Evolutionary conservation across 2,797 vertebrate genomes (phyloP).

Genomic region (Naso thynnoides): DNA sequence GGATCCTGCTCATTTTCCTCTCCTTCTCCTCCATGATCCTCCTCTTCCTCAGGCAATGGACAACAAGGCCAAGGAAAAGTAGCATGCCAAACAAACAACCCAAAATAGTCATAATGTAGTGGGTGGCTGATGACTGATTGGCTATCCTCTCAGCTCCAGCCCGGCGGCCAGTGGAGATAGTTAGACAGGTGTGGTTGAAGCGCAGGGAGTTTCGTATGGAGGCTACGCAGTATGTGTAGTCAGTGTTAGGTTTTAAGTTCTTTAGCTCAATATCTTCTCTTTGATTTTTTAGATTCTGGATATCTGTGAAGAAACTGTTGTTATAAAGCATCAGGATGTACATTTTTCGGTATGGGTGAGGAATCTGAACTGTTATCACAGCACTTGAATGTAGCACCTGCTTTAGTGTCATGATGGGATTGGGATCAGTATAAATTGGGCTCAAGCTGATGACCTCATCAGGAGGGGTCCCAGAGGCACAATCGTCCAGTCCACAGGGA

Average conservation of each 20-base stretch:
- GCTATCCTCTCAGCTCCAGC: conserved; percentile 74
- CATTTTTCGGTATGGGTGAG: conserved; percentile 94
- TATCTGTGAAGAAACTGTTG: conserved; percentile 92
- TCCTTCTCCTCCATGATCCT: conserved; percentile 90
- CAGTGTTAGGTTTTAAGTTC: conserved; percentile 90
- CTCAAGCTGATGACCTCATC: conserved; percentile 88
- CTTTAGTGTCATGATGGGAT: conserved; percentile 89
- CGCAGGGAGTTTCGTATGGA: conserved; percentile 93
- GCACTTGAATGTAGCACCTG: conserved; percentile 88
- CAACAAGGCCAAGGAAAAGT: conserved; percentile 91
- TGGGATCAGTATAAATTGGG: conserved; percentile 85
- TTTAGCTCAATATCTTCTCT: conserved; percentile 92
- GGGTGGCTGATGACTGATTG: conserved; percentile 91
- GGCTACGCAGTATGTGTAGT: conserved; percentile 97
- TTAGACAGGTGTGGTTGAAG: conserved; percentile 97
- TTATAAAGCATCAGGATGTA: conserved; percentile 97
- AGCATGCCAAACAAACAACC: conserved; percentile 97
- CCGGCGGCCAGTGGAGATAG: conserved; percentile 89
- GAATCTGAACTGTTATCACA: conserved; percentile 92
- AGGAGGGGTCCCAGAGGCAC: conserved; percentile 90
- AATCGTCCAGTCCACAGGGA: conserved; percentile 92
- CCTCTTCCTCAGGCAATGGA: conserved; percentile 91
- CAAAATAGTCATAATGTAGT: conserved; percentile 96
- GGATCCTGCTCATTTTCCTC: conserved; percentile 91
- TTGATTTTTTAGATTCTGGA: conserved; percentile 89